These are phyloP conservation scores for Sylvia atricapilla DNA, from an alignment of 2,113 vertebrate genomes.

Conservation along the genomic window DNA sequence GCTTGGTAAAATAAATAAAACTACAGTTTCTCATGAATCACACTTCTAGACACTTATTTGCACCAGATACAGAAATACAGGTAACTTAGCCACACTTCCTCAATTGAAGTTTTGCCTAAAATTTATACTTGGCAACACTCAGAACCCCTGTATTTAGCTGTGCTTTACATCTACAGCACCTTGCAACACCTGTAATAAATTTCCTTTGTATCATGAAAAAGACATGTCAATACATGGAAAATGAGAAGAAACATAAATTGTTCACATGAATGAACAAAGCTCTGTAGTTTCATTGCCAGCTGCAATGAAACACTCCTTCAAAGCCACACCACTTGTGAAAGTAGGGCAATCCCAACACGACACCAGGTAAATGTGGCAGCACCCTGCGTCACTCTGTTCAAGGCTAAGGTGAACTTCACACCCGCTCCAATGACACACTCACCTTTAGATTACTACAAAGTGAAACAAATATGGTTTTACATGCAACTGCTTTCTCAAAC, in stretches of 20 bases:
- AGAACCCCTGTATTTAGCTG: not conserved
- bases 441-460: not conserved
- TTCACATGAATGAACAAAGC: not conserved
- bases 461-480: not conserved
- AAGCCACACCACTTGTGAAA: not conserved
- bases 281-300: not conserved
- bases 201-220: not conserved
- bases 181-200: not conserved
- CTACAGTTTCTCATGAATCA: not conserved
- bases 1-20: not conserved
- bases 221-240: not conserved
- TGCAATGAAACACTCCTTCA: fast-evolving
- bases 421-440: not conserved
- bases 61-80: not conserved
- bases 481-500: not conserved
- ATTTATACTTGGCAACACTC: not conserved
- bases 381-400: not conserved
- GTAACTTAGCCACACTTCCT: not conserved
- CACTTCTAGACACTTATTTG: not conserved
- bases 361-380: not conserved
- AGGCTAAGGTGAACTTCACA: not conserved
- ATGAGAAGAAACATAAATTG: not conserved
- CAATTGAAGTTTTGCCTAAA: not conserved
- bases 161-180: not conserved
- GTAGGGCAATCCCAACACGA: not conserved